Base-by-base conservation (phyloP, 2,888 invertebrate species). In the Furcula furcula region DNA sequence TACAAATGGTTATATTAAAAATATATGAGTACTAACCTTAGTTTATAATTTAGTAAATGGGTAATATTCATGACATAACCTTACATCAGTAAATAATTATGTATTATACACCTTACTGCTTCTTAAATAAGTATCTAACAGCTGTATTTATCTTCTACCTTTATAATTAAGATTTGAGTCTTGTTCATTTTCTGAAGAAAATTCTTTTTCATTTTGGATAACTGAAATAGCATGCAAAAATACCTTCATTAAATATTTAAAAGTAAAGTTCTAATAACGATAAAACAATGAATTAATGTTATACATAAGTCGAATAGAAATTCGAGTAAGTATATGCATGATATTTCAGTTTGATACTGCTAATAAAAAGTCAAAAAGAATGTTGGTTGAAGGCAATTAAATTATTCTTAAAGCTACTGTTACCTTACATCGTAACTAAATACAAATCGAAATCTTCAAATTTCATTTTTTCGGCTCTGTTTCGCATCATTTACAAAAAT, bases 91-190 rank as follows among this genome's bases (percentile, higher is more conserved):
- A 43, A 12, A n/a, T 26, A 29, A 5, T 13, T 55, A 55, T 56
- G 57, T 56, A 56, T 56, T 49, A 56, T 56, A 56, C 57, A 56
- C 56, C 31, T 31, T 46, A 37, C 40, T 45, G 57, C 56, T 57
- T 53, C 37, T 41, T 14, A 26, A 12, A 7, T 10, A 10, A 10
- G 21, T 10, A 21, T 10, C 7, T 7, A 23, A 12, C n/a, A 2
- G 12, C 12, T 12, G 12, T 12, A 21, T 21, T n/a, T 19, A 49
- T 29, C 20, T 46, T 40, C 32, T 33, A 38, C 53, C 36, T 37
- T 40, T 29, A 31, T 10, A 22, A 45, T 38, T 56, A 54, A 54
- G 48, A 29, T 44, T 31, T 37, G 27, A 37, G 29, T 40, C 9
- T 40, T 38, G 15, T 29, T 31, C 36, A 36, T 34, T 29, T 14